These are phyloP conservation scores for Mormyrops attenuatus DNA, from an alignment of 2,797 vertebrate genomes.

Conservation along the genomic window DNA sequence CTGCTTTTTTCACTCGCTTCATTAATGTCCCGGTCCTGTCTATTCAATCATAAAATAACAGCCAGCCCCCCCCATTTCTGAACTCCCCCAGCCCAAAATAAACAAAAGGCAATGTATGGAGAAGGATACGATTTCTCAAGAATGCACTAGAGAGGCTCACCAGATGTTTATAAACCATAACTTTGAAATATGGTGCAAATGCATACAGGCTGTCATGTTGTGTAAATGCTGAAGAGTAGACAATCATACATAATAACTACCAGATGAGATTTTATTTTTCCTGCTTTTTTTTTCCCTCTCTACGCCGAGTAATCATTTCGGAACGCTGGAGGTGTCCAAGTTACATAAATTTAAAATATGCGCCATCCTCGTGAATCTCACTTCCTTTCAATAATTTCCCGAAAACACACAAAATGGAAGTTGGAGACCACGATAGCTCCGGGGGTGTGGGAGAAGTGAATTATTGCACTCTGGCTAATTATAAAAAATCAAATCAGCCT, in stretches of 20 bases:
- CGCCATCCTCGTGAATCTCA: constrained; percentile 55
- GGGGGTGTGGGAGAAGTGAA: constrained; percentile 5
- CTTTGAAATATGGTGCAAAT: constrained; percentile 51
- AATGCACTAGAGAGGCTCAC: constrained; percentile 38
- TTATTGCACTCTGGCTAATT: constrained; percentile 21
- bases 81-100: constrained; percentile 34
- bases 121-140: constrained; percentile 27
- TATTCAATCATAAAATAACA: constrained; percentile 17
- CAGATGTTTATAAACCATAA: constrained; percentile 50
- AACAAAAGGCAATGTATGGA: constrained; percentile 23
- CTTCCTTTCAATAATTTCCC: constrained; percentile 60
- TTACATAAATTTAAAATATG: constrained; percentile 82
- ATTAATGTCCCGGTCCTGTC: not conserved
- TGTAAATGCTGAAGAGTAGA: constrained; percentile 63
- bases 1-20: constrained; percentile 10
- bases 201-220: constrained; percentile 53
- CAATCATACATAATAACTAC: constrained; percentile 83
- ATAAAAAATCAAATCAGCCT: constrained; percentile 13
- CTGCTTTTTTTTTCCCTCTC: constrained; percentile 43
- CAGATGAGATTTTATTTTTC: constrained; percentile 74
- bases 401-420: constrained; percentile 51
- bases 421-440: not conserved
- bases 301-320: constrained; percentile 81
- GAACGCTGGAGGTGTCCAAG: constrained; percentile 80
- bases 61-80: constrained; percentile 28